phyloP scores from a whole-genome alignment of 37 sponge, comb jelly and placozoan species.

The Spongilla lacustris region DNA sequence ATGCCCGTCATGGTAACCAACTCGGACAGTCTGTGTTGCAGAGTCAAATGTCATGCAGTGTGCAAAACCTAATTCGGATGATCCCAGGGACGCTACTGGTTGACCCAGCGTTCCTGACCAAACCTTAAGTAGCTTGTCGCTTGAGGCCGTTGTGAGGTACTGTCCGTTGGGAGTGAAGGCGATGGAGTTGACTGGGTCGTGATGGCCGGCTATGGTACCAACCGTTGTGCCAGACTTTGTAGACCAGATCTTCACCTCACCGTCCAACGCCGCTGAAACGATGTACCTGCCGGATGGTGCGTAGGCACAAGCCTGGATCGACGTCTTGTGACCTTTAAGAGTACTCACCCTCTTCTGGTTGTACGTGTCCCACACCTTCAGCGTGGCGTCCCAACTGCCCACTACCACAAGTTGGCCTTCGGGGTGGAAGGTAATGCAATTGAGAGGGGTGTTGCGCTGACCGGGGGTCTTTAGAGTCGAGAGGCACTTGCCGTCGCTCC shows the following conservation, averaged over 20 bases:
- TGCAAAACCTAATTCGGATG: slow-evolving; percentile 35
- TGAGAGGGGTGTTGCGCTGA: slow-evolving; percentile 74
- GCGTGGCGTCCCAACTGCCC: slow-evolving; percentile 85
- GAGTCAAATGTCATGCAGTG: slow-evolving; percentile 35
- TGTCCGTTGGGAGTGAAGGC: slow-evolving; percentile 82
- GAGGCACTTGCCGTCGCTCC: slow-evolving; percentile 47
- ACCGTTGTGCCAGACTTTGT: slow-evolving; percentile 70
- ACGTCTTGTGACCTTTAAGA: slow-evolving; percentile 84
- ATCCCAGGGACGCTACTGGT: slow-evolving; percentile 31
- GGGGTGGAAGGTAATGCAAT: slow-evolving; percentile 91
- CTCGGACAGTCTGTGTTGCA: slow-evolving; percentile 31
- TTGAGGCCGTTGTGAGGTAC: slow-evolving; percentile 81
- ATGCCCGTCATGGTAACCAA: slow-evolving; percentile 76
- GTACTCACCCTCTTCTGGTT: slow-evolving; percentile 81
- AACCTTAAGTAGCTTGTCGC: slow-evolving; percentile 84
- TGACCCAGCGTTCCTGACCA: slow-evolving; percentile 83
- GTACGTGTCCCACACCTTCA: slow-evolving; percentile 90
- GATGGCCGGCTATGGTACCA: slow-evolving; percentile 83
- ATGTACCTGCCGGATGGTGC: slow-evolving; percentile 83
- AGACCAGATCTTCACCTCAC: slow-evolving; percentile 91
- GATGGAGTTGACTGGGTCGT: slow-evolving; percentile 69
- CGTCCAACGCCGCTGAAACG: slow-evolving; percentile 88
- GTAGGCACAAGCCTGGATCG: slow-evolving; percentile 87
- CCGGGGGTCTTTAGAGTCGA: slow-evolving; percentile 32
- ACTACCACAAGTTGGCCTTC: slow-evolving; percentile 84